phyloP scores from a whole-genome alignment of 1,140 invertebrate genomes.

The Heliconius himera region DNA sequence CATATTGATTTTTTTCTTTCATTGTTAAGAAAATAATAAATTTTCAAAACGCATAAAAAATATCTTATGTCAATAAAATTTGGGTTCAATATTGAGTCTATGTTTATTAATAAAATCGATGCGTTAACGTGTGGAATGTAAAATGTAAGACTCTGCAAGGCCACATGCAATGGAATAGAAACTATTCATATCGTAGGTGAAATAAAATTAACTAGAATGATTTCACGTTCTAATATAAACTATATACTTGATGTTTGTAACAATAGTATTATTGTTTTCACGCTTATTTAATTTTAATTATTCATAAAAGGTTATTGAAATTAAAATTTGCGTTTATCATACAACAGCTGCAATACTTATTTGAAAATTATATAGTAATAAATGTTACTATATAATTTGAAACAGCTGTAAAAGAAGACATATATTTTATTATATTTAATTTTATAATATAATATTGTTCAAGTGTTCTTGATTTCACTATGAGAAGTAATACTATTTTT shows the following conservation, averaged over 20 bases:
- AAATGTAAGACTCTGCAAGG: constrained; percentile 78
- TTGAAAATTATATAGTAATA: background rate
- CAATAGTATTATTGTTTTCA: constrained; percentile 15
- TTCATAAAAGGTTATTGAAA: background rate
- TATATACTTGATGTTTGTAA: constrained; percentile 7
- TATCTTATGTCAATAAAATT: constrained; percentile 73
- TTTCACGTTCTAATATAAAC: constrained; percentile 18
- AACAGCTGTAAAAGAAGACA: too few species aligned
- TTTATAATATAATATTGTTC: background rate
- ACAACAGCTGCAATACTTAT: background rate
- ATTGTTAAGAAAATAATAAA: constrained; percentile 80
- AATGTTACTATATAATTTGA: background rate
- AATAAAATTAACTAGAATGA: constrained; percentile 61
- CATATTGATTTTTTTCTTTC: constrained; percentile 80
- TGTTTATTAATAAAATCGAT: constrained; percentile 79
- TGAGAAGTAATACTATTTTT: background rate
- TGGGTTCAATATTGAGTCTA: constrained; percentile 75
- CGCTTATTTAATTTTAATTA: constrained; percentile 15
- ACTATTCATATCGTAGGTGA: constrained; percentile 75
- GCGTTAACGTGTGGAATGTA: constrained; percentile 80
- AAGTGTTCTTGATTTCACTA: background rate
- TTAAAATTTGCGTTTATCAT: background rate
- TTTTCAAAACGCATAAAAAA: constrained; percentile 62
- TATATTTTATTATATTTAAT: too few species aligned
- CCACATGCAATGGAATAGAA: constrained; percentile 80